phyloP scores from a whole-genome alignment of 23 tunicate species.

The Styela clava region DNA sequence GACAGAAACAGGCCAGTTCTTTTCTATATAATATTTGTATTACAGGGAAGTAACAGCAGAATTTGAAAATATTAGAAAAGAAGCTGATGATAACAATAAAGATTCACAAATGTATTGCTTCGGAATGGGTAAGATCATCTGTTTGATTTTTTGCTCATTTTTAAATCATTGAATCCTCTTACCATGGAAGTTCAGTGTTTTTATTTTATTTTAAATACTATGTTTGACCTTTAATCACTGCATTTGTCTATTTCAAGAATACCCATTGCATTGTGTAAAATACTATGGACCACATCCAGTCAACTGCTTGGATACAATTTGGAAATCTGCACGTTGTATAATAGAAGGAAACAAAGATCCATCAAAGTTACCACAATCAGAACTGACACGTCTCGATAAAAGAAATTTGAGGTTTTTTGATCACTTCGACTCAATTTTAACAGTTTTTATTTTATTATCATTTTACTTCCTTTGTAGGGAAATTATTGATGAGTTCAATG shows the following conservation, averaged over 20 bases:
- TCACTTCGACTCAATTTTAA: background rate
- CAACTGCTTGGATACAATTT: slow-evolving; percentile 6
- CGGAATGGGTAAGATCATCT: background rate
- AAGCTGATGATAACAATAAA: slow-evolving; percentile 3
- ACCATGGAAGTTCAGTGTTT: background rate
- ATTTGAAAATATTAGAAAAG: background rate
- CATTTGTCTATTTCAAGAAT: slow-evolving; percentile 10
- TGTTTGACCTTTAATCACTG: background rate
- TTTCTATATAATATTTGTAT: too few species aligned
- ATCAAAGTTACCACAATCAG: background rate
- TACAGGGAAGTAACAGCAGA: background rate
- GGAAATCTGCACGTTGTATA: slow-evolving; percentile 20
- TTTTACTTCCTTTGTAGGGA: slow-evolving; percentile 12
- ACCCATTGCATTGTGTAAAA: slow-evolving; percentile 15
- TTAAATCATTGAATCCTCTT: background rate
- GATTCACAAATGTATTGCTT: slow-evolving; percentile 21
- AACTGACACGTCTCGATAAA: slow-evolving; percentile 8
- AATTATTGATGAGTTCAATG: too few species aligned
- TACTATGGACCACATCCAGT: slow-evolving; percentile 25
- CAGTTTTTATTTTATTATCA: background rate
- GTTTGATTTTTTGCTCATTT: too few species aligned
- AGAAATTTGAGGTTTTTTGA: background rate
- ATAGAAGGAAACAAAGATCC: slow-evolving; percentile 3
- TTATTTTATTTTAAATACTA: background rate
- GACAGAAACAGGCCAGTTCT: too few species aligned